Base-by-base conservation (phyloP, 2,888 invertebrate genomes). In the Xylota segnis region DNA sequence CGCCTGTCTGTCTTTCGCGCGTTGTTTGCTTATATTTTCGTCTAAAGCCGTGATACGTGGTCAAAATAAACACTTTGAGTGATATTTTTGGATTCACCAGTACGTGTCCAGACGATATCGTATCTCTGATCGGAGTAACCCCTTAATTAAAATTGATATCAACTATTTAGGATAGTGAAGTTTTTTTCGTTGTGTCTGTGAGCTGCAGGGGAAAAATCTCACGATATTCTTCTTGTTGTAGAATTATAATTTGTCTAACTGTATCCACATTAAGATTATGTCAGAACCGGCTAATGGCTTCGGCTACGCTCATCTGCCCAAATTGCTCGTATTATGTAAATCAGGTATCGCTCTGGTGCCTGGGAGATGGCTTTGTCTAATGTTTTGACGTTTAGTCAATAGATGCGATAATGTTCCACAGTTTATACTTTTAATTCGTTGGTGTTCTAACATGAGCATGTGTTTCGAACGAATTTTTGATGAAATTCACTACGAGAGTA, bases 91-190 rank as follows among this genome's bases (percentile, higher is more conserved):
- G 32, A 34, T 63, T 70, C 16, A 29, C 56, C 52, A 32, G 61
- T 43, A 77, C 47, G 76, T 70, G 77, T 54, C 45, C 66, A 47
- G 66, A 34, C 59, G 50, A 61, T 61, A 72, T 83, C 34, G 59
- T 77, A 83, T 83, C 61, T 54, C 7, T 5, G 66, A 59, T 52
- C 56, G 47, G 50, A 18, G 32, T 10, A 54, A 32, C 18, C 56
- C 75, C 65, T 83, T 83, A 66, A 77, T 77, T 83, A 66, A 66
- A 77, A 66, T 61, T 66, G 43, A 66, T 72, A 66, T 54, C 58
- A 74, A 14, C 37, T 56, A 72, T 68, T 34, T 66, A n/a, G n/a
- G 29, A 40, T 29, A 56, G 54, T 29, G 27, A 54, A 4, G 6
- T 40, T 7, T 40, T 7, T 40, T 18, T 58, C 14, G 9, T 18